Evolutionary conservation across 1,140 invertebrate species (phyloP).

Genomic region (Chionoecetes opilio): DNA sequence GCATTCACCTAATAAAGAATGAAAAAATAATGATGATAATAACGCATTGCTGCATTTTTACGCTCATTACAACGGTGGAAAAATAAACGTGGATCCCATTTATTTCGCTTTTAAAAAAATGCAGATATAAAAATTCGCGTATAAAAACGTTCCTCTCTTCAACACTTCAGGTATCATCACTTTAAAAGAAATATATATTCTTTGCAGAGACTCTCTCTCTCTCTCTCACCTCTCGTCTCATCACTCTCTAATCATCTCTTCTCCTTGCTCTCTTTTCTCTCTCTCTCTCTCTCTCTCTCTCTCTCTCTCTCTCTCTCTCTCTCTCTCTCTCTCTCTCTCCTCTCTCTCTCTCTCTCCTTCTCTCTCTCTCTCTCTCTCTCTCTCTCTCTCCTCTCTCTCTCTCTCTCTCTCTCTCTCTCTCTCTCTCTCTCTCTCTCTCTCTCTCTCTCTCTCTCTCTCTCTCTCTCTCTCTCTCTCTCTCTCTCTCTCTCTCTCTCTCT

Average conservation of each 20-base stretch:
- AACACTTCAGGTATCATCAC: neutral
- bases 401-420: neutral
- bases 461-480: neutral
- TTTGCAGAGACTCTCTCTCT: neutral
- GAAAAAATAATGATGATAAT: neutral
- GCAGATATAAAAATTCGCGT: neutral
- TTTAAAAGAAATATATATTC: neutral
- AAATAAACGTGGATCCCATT: neutral
- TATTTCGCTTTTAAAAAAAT: neutral
- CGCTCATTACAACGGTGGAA: neutral
- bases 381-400: neutral
- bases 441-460: neutral
- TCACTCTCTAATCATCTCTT: too few relatives aligned
- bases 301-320: neutral
- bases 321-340: slow-evolving; percentile 16
- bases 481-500: neutral
- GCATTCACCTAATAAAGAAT: slow-evolving; percentile 3
- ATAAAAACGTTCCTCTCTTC: neutral
- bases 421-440: neutral
- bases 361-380: neutral
- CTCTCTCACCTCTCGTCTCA: too few relatives aligned
- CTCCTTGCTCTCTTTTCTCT: too few relatives aligned
- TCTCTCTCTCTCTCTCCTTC: neutral
- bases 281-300: slow-evolving; percentile 27
- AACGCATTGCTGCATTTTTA: slow-evolving; percentile 1